A percentile compares a stretch with the other conserved stretches of the same genome.
phyloP scores from a whole-genome alignment of 92 coral and sea anemone genomes.

The Pocillopora grandis region DNA sequence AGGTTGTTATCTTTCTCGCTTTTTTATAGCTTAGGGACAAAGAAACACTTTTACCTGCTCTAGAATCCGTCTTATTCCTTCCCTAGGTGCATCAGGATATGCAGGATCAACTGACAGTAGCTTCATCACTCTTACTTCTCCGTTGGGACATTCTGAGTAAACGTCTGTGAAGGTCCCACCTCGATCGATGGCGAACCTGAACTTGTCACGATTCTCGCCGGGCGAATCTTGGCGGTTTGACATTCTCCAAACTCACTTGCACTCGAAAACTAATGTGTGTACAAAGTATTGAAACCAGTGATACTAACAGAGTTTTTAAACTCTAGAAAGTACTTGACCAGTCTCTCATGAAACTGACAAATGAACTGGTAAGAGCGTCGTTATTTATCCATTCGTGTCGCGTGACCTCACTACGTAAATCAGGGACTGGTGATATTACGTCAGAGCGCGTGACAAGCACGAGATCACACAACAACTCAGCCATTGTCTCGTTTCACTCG shows the following conservation, averaged over 20 bases:
- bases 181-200: conserved; percentile 96
- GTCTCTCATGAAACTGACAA: neutral
- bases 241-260: neutral
- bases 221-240: neutral
- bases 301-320: neutral
- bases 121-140: conserved; percentile 86
- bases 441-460: conserved; percentile 6
- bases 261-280: neutral
- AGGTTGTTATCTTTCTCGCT: neutral
- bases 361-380: neutral
- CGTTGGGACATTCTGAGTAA: conserved; percentile 90
- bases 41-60: conserved; percentile 65
- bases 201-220: conserved; percentile 15
- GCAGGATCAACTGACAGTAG: conserved; percentile 94
- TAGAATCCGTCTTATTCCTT: conserved; percentile 90
- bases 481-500: neutral
- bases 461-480: conserved; percentile 4
- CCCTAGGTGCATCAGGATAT: conserved; percentile 89
- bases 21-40: no score
- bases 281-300: neutral
- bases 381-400: neutral
- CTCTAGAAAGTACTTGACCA: neutral
- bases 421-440: neutral
- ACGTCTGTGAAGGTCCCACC: conserved; percentile 99
- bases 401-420: conserved; percentile 6